Conservation (phyloP, 2,888 invertebrate species). For the Phragmatobia fuliginosa region DNA sequence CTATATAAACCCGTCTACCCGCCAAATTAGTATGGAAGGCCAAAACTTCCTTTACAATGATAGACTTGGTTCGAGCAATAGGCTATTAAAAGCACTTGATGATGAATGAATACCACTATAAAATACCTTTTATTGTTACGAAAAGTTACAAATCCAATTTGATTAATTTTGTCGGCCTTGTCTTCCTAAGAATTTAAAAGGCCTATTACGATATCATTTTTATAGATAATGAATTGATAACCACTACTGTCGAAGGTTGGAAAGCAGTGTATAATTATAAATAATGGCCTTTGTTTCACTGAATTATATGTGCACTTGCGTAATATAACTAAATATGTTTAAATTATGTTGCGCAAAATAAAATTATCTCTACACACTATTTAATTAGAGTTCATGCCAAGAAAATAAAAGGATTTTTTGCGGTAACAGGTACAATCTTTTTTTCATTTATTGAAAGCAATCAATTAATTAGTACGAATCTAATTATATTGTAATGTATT, state of each 20-base stretch:
- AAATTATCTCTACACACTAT: background rate
- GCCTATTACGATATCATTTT: constrained; percentile 20
- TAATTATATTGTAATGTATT: too few species aligned
- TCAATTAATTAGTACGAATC: too few species aligned
- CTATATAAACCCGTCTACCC: too few species aligned
- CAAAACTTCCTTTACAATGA: too few species aligned
- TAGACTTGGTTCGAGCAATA: too few species aligned
- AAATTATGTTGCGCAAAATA: background rate
- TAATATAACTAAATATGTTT: constrained; percentile 2
- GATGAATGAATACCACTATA: too few species aligned
- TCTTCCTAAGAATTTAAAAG: constrained; percentile 11
- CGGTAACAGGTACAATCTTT: too few species aligned
- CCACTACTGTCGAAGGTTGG: constrained; percentile 14
- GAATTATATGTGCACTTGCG: constrained; percentile 6
- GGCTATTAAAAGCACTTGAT: too few species aligned
- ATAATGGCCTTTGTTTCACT: constrained; percentile 15
- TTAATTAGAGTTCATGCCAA: too few species aligned
- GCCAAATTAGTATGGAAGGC: too few species aligned
- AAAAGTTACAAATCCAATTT: background rate
- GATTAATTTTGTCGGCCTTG: constrained; percentile 12
- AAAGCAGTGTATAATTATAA: constrained; percentile 9
- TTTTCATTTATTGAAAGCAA: background rate
- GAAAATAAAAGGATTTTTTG: too few species aligned
- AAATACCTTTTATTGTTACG: background rate
- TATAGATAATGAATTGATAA: constrained; percentile 18